These are phyloP conservation scores for Mohoua ochrocephala DNA, from an alignment of 2,113 vertebrate genomes.

Conservation along the genomic window DNA sequence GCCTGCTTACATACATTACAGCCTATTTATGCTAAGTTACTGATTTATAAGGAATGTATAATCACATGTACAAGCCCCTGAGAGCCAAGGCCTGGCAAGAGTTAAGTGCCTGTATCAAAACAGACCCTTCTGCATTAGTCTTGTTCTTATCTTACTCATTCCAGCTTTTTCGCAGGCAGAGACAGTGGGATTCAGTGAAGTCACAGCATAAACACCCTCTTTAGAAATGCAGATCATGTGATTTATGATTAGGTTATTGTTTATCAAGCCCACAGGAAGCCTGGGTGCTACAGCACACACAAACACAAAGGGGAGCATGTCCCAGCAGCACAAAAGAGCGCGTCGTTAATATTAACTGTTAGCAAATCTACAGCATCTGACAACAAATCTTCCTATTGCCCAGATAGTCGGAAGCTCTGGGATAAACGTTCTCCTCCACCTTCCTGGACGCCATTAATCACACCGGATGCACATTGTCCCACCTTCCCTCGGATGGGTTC, in stretches of 20 bases:
- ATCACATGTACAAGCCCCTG: not conserved
- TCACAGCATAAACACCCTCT: not conserved
- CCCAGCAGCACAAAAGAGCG: not conserved
- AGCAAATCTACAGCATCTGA: not conserved
- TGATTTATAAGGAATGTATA: not conserved
- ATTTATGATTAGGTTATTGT: constrained; percentile 7
- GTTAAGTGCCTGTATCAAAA: not conserved
- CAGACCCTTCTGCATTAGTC: not conserved
- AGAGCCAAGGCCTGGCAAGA: not conserved
- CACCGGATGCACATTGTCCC: constrained; percentile 50
- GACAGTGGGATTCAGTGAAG: not conserved
- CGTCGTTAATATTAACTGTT: not conserved
- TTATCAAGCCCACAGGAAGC: constrained; percentile 17
- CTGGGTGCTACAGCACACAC: not conserved
- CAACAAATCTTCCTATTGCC: not conserved
- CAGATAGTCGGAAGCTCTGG: not conserved
- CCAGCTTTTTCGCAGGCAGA: not conserved
- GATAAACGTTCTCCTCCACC: constrained; percentile 15
- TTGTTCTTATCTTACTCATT: not conserved
- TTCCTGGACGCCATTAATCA: constrained; percentile 38
- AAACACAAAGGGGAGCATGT: not conserved
- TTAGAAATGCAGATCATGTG: not conserved
- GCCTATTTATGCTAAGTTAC: not conserved
- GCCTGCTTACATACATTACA: not conserved
- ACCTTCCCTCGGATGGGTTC: constrained; percentile 67